Evolutionary conservation across 2,797 vertebrate species (phyloP).

Genomic region (Peromyscus attwateri): DNA sequence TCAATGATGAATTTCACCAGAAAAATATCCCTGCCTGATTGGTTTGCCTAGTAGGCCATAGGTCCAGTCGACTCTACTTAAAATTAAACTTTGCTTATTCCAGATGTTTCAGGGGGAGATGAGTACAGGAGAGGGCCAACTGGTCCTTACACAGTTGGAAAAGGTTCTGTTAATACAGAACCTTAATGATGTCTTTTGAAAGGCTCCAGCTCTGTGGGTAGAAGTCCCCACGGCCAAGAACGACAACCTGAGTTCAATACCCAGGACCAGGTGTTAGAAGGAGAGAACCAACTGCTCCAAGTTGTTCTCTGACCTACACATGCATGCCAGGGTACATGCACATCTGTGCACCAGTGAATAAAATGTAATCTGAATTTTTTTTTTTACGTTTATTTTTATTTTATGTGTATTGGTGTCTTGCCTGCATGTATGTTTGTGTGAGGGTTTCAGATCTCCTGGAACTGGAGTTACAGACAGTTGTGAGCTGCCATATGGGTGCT

Average conservation of each 20-base stretch:
- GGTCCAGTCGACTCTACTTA: not conserved
- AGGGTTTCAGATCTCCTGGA: too few species aligned
- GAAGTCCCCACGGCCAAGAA: not conserved
- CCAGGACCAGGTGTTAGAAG: not conserved
- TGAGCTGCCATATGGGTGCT: too few species aligned
- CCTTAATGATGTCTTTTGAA: not conserved
- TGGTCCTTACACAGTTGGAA: not conserved
- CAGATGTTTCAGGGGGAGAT: slow-evolving; percentile 17
- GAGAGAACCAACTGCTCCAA: not conserved
- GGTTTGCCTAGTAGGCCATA: not conserved
- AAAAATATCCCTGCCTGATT: not conserved
- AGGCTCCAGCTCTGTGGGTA: not conserved
- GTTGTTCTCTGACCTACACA: not conserved
- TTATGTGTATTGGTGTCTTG: too few species aligned
- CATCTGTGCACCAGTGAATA: not conserved
- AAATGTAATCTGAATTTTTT: too few species aligned
- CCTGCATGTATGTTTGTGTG: too few species aligned
- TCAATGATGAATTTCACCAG: not conserved
- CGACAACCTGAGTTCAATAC: not conserved
- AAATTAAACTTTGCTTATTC: slow-evolving; percentile 45
- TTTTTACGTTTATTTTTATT: too few species aligned
- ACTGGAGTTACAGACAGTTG: too few species aligned
- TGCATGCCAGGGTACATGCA: not conserved
- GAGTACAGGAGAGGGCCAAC: not conserved
- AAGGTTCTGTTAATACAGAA: slow-evolving; percentile 50